These are phyloP conservation scores for Pelagia noctiluca DNA, from an alignment of 30 jellyfish, hydroid and myxozoan genomes.

Conservation along the genomic window DNA sequence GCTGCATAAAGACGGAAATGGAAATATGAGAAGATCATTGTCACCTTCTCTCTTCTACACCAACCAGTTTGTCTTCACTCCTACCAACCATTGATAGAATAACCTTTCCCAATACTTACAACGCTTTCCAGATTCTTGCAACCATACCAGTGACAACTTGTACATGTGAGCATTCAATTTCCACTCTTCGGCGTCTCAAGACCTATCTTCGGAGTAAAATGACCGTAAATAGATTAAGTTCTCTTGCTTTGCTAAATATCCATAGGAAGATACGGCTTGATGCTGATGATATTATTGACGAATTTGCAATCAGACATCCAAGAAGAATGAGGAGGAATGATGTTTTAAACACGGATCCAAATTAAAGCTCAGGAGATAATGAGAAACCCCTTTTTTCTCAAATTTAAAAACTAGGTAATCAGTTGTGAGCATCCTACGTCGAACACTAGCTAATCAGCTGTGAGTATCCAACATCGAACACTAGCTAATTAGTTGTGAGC, in stretches of 20 bases:
- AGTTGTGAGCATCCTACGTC: too few relatives aligned
- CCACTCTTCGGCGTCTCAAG: conserved; percentile 61
- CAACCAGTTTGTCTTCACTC: conserved; percentile 32
- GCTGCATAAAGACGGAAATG: conserved; percentile 43
- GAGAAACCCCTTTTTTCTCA: too few relatives aligned
- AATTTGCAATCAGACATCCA: conserved; percentile 54
- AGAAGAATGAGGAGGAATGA: conserved; percentile 54
- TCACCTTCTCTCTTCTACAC: not conserved
- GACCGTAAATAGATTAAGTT: conserved; percentile 24
- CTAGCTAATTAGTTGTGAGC: too few relatives aligned
- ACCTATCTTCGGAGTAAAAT: conserved; percentile 61
- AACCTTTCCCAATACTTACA: conserved; percentile 64
- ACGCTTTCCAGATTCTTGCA: conserved; percentile 65
- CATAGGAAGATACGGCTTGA: conserved; percentile 37
- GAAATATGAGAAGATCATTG: conserved; percentile 24
- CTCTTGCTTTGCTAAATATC: conserved; percentile 52
- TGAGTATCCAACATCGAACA: too few relatives aligned
- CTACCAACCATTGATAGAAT: conserved; percentile 21
- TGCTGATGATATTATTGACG: conserved; percentile 22
- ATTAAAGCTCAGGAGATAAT: too few relatives aligned
- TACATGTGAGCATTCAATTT: conserved; percentile 62
- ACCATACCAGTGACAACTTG: conserved; percentile 76
- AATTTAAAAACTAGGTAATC: too few relatives aligned
- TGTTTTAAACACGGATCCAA: conserved; percentile 30
- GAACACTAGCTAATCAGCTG: too few relatives aligned